These are phyloP conservation scores for Grammomys surdaster DNA, from an alignment of 2,113 vertebrate species.

Conservation along the genomic window DNA sequence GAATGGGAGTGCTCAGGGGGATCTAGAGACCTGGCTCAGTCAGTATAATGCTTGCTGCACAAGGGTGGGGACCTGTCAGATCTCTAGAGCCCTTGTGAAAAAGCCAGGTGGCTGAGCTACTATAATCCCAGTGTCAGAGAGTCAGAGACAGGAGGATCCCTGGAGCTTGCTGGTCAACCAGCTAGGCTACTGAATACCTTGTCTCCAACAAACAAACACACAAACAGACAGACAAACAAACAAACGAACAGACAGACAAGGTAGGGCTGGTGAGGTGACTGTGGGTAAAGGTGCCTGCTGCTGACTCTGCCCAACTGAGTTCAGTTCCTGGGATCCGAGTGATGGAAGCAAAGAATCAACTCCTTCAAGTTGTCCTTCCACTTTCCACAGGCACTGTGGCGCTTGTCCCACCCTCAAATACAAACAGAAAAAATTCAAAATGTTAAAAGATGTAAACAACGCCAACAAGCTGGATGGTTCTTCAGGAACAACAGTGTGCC, in stretches of 20 bases:
- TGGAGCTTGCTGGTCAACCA: background rate
- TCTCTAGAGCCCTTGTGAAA: background rate
- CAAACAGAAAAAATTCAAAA: background rate
- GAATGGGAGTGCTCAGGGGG: background rate
- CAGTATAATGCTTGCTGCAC: background rate
- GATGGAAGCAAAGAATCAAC: background rate
- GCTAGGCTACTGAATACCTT: background rate
- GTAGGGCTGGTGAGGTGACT: background rate
- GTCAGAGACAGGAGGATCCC: background rate
- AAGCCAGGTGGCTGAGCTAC: background rate
- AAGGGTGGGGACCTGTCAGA: background rate
- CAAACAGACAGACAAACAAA: background rate
- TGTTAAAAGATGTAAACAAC: background rate
- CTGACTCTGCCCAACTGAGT: background rate
- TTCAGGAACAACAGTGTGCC: background rate
- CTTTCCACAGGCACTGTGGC: too few species aligned
- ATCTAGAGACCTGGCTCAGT: background rate
- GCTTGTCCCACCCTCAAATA: background rate
- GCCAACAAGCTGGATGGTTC: background rate
- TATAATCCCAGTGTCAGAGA: background rate
- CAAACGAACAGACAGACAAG: background rate
- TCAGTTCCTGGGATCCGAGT: background rate
- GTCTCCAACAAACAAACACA: background rate
- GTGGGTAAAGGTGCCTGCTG: background rate
- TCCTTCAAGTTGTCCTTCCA: background rate